Conservation (phyloP, 2,888 invertebrate species). For the Diadegma fenestrale region DNA sequence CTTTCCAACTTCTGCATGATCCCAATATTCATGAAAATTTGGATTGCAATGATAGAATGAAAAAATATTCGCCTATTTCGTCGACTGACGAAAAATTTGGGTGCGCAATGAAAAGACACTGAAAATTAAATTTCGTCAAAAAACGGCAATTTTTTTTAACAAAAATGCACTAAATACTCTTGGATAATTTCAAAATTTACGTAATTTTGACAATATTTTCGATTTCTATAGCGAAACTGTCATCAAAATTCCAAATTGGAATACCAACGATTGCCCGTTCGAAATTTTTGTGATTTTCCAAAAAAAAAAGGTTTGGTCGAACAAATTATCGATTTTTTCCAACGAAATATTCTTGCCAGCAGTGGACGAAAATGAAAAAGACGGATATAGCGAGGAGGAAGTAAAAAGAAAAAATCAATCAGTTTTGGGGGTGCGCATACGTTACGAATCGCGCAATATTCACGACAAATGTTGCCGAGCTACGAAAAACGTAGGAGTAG, state of each 20-base stretch:
- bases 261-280: too few species aligned
- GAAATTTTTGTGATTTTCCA: too few species aligned
- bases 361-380: neutral
- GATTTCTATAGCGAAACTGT: too few species aligned
- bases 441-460: constrained; percentile 55
- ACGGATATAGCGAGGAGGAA: constrained; percentile 5
- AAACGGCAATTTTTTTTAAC: too few species aligned
- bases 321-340: too few species aligned
- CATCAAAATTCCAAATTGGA: too few species aligned
- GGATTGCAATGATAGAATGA: neutral
- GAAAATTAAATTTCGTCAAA: too few species aligned
- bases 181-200: too few species aligned
- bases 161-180: too few species aligned
- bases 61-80: neutral
- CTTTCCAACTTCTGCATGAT: constrained; percentile 19
- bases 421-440: constrained; percentile 42
- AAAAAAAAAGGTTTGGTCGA: too few species aligned
- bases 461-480: constrained; percentile 61
- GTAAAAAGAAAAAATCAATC: constrained; percentile 19
- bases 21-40: neutral
- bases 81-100: neutral
- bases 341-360: too few species aligned
- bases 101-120: neutral
- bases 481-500: constrained; percentile 66
- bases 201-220: too few species aligned